phyloP scores from a whole-genome alignment of 2,797 vertebrate species.

The Poeciliopsis paucimaculata region DNA sequence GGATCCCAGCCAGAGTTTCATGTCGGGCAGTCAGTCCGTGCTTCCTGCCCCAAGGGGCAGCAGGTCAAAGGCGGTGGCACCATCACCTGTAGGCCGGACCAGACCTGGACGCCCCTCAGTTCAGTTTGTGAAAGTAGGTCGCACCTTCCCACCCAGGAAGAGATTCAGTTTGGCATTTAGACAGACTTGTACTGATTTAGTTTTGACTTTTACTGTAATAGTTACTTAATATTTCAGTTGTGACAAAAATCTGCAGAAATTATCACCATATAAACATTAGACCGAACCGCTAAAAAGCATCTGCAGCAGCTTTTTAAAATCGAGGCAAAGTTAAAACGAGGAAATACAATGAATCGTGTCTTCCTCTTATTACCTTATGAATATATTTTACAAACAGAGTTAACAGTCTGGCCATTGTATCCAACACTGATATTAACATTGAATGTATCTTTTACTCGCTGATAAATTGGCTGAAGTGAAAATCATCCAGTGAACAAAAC shows the following conservation, averaged over 20 bases:
- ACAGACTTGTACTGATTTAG: not conserved
- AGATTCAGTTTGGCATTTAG: not conserved
- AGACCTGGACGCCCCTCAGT: slow-evolving; percentile 88
- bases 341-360: not conserved
- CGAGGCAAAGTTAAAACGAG: not conserved
- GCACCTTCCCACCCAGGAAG: not conserved
- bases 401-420: not conserved
- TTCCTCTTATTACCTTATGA: not conserved
- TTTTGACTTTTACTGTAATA: not conserved
- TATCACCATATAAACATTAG: not conserved
- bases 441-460: not conserved
- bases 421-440: not conserved
- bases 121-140: slow-evolving; percentile 92
- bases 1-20: slow-evolving; percentile 83
- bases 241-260: not conserved
- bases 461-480: not conserved
- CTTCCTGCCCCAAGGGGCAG: slow-evolving; percentile 91
- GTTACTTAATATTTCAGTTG: not conserved
- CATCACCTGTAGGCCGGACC: slow-evolving; percentile 90
- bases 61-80: slow-evolving; percentile 80
- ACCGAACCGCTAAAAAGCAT: not conserved
- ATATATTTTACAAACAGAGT: not conserved
- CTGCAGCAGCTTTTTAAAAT: not conserved
- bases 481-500: not conserved
- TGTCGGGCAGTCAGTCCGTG: slow-evolving; percentile 86